Evolutionary conservation across 2,888 invertebrate species (phyloP).

Genomic region (Cylindroiulus punctatus): DNA sequence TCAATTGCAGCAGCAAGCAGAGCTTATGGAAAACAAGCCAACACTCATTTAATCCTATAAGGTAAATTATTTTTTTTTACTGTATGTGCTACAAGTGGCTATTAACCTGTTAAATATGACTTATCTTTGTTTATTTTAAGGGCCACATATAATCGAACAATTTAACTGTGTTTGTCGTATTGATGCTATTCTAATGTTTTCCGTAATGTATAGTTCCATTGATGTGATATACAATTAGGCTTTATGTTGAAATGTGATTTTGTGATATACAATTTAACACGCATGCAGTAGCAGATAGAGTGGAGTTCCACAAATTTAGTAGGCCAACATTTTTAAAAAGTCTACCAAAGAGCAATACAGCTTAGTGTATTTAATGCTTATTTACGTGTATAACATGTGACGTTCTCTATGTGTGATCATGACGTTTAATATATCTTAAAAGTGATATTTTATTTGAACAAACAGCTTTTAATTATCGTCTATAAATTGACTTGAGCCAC

Average conservation of each 20-base stretch:
- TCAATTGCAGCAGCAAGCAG: background rate
- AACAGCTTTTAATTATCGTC: background rate
- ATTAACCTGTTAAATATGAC: background rate
- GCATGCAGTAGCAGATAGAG: background rate
- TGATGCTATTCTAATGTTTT: background rate
- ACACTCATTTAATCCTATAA: background rate
- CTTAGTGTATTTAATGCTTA: background rate
- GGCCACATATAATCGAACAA: background rate
- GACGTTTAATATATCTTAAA: background rate
- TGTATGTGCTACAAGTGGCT: background rate
- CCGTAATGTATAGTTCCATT: background rate
- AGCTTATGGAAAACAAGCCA: constrained; percentile 11
- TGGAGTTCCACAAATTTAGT: background rate
- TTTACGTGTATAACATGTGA: background rate
- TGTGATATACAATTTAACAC: background rate
- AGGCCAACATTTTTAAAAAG: background rate
- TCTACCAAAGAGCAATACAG: background rate
- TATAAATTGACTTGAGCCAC: background rate
- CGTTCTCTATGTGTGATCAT: background rate
- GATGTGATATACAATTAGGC: background rate
- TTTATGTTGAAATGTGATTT: background rate
- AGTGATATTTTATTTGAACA: constrained; percentile 1
- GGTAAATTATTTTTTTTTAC: background rate
- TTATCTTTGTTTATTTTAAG: background rate
- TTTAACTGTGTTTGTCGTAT: background rate